Evolutionary conservation across 1,140 invertebrate genomes (phyloP), one percentile per base, ranked within the genome.

Genomic region (Ericerus pela): DNA sequence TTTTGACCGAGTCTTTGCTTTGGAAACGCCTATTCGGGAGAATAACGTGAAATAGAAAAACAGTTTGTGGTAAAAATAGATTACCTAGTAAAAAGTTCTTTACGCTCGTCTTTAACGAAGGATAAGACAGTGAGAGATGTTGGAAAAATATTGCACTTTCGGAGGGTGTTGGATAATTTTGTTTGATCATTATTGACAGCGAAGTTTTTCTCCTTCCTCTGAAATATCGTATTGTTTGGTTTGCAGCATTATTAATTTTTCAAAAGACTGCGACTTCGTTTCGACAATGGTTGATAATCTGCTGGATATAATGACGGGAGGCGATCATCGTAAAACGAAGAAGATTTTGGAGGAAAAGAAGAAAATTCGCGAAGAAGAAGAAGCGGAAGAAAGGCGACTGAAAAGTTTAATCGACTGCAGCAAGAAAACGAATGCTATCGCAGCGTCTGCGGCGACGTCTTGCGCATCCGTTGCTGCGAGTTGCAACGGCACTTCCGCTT

Each of bases 201-300:
- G 30, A 33, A 33, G 8, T 10, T 10, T n/a, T n/a, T n/a, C n/a
- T n/a, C n/a, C n/a, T n/a, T n/a, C n/a, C n/a, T n/a, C n/a, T 33
- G 8, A 33, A 33, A 8, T 33, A 33, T 33, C n/a, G 5, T 16
- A 41, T 47, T 24, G 10, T 58, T 59, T 62, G 58, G 58, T 58
- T 64, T 65, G 6, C 62, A 78, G 86, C 59, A 81, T 92, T 53
- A 67, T 82, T 52, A 80, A 86, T 65, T 91, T 91, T 73, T 83
- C 85, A 1, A 84, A 84, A 69, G 83, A 86, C 62, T 85, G 81
- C 60, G 84, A 85, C 68, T 89, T 86, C 69, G 81, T 84, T 0
- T 75, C 85, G 8, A 78, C 76, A 51, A 81, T 90, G 74, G 88
- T 91, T 1, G 88, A 92, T 64, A 82, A 86, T 63, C 63, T 93